A percentile compares a stretch with the other conserved stretches of the same genome.
These are phyloP conservation scores for Lophius americanus DNA, from an alignment of 2,797 vertebrate genomes.

Conservation along the genomic window DNA sequence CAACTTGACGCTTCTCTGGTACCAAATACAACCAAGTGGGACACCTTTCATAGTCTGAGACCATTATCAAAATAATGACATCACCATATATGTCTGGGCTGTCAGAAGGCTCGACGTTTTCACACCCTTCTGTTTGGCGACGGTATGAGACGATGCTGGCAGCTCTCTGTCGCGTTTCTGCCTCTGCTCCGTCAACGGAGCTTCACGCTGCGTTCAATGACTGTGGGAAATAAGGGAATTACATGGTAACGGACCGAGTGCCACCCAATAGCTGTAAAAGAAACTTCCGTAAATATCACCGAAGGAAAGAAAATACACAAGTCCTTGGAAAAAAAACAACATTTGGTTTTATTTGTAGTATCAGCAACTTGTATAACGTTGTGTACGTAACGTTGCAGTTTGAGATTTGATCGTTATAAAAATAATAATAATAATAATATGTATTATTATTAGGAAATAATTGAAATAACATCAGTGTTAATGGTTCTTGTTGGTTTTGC, in stretches of 20 bases:
- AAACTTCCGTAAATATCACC: not conserved
- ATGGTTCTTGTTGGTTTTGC: not conserved
- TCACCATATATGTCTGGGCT: not conserved
- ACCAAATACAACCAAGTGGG: constrained; percentile 14
- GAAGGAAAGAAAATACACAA: not conserved
- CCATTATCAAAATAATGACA: constrained; percentile 9
- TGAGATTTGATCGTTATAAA: no score
- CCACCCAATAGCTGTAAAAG: constrained; percentile 4
- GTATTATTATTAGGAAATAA: not conserved
- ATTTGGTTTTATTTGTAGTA: no score
- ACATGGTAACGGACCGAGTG: not conserved
- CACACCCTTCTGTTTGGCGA: constrained; percentile 68
- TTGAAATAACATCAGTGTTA: not conserved
- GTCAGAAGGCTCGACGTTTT: constrained; percentile 19
- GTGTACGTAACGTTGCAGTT: no score
- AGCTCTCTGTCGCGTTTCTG: constrained; percentile 59
- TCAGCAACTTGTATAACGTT: no score
- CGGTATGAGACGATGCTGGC: constrained; percentile 65
- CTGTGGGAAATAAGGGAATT: constrained; percentile 41
- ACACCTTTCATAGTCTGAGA: constrained; percentile 11
- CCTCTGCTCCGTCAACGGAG: constrained; percentile 58
- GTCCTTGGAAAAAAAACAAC: no score
- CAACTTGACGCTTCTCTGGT: constrained; percentile 30
- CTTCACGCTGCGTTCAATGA: constrained; percentile 45
- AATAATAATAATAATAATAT: no score